Conservation (phyloP, 2,113 vertebrate species). For the Oreochromis niloticus region DNA sequence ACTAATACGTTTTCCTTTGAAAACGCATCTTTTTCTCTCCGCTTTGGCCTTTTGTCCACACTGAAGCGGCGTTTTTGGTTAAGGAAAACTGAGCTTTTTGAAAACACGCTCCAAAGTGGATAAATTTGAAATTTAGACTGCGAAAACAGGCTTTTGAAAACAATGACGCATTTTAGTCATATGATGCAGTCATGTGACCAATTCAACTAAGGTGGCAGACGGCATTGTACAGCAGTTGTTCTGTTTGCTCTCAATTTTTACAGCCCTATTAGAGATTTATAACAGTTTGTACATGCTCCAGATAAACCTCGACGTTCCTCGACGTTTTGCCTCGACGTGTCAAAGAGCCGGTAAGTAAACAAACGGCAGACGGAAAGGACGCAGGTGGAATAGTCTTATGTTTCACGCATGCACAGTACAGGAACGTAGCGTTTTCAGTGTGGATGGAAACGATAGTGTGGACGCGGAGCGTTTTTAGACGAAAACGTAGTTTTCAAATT, state of each 20-base stretch:
- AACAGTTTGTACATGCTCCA: accelerated
- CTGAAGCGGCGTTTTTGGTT: not conserved
- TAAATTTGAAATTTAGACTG: accelerated
- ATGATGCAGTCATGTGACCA: not conserved
- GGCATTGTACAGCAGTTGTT: not conserved
- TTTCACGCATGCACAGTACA: accelerated
- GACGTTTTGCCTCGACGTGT: not conserved
- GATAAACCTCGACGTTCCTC: not conserved
- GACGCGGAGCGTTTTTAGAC: not conserved
- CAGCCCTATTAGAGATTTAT: not conserved
- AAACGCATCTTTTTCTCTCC: not conserved
- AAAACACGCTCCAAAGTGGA: not conserved
- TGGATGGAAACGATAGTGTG: not conserved
- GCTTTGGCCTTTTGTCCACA: not conserved
- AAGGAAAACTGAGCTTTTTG: not conserved
- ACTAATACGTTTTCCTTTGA: not conserved
- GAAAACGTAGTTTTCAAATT: accelerated
- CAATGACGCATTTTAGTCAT: accelerated
- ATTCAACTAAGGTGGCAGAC: not conserved
- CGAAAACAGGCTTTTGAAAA: not conserved
- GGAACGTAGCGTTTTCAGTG: not conserved
- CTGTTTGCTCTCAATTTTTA: not conserved
- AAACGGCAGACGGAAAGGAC: accelerated
- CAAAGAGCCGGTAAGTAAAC: not conserved
- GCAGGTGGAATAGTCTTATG: accelerated